Evolutionary conservation across 2,888 invertebrate species (phyloP), one percentile per base, ranked within the genome.

Genomic region (Cryptophagus acutangulus): DNA sequence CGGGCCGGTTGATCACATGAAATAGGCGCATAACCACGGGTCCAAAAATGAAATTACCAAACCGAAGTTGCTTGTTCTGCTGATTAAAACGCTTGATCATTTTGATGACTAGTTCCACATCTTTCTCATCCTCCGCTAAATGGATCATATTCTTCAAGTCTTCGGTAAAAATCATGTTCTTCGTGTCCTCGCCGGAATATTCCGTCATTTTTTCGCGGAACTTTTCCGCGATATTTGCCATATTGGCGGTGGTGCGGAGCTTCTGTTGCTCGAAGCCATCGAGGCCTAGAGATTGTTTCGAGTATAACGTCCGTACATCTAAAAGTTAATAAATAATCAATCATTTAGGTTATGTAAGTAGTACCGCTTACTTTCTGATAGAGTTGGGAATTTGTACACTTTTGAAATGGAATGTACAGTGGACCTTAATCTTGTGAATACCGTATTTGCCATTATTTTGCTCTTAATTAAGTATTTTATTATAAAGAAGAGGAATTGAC

Each of bases 111-210:
- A 88, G 67, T 4, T 79, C 68, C 9, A 86, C 49, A 62, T 89
- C 87, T 2, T 71, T 63, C 18, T 70, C 72, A 17, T 74, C 75
- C 43, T 82, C 77, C 2, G 78, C 77, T 37, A 89, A 64, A 59
- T 88, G 82, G 2, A 85, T 62, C 78, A 88, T 84, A 61, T 84
- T 85, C 65, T 88, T 89, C 8, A 90, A 69, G 67, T 90, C 90
- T 70, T 89, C 89, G 3, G 88, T 87, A 58, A 88, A 90, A 48
- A 90, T 76, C 76, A 87, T 78, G 51, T 75, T 78, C 45, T 75
- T 75, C 0, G 71, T 63, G 1, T 75, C 66, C 10, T 76, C 71
- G 2, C 66, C 52, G 1, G 78, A 69, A 62, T 79, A 82, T 37
- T 81, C 77, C 8, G 57, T 65, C 86, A 90, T 87, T 70, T 87